phyloP scores from a whole-genome alignment of 2,797 vertebrate genomes.

The Onychomys torridus region DNA sequence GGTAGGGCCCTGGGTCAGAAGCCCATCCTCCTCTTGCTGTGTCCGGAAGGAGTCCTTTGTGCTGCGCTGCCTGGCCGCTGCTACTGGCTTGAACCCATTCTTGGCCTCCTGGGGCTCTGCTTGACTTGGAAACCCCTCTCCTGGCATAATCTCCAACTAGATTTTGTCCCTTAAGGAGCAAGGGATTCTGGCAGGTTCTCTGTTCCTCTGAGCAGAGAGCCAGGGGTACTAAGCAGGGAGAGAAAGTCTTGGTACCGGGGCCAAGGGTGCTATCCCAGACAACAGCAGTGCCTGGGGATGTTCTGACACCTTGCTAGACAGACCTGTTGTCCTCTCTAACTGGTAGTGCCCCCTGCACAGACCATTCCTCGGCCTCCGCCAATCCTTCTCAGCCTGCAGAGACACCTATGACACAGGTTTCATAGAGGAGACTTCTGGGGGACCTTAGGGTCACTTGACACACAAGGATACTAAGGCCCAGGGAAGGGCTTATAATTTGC shows the following conservation, averaged over 20 bases:
- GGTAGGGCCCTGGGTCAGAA: slow-evolving; percentile 72
- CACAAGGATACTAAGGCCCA: neutral
- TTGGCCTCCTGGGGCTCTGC: neutral
- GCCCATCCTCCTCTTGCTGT: slow-evolving; percentile 44
- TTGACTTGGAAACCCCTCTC: neutral
- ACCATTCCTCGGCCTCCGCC: neutral
- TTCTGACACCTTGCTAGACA: neutral
- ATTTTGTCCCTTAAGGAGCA: slow-evolving; percentile 26
- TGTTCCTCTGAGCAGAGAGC: neutral
- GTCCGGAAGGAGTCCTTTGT: slow-evolving; percentile 70
- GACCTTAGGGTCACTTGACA: neutral
- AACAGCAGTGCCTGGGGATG: neutral
- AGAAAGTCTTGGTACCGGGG: neutral
- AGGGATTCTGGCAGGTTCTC: neutral
- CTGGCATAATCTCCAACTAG: slow-evolving; percentile 29
- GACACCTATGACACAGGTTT: neutral
- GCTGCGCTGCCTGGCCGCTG: slow-evolving; percentile 63
- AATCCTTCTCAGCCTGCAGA: neutral
- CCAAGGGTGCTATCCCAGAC: neutral
- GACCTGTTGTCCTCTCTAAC: neutral
- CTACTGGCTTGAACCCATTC: neutral
- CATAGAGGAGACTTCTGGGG: neutral
- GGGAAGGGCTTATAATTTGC: neutral
- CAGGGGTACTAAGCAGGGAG: neutral
- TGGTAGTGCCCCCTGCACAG: neutral